Base-by-base conservation (phyloP, 2,888 invertebrate genomes). In the Caradrina kadenii region DNA sequence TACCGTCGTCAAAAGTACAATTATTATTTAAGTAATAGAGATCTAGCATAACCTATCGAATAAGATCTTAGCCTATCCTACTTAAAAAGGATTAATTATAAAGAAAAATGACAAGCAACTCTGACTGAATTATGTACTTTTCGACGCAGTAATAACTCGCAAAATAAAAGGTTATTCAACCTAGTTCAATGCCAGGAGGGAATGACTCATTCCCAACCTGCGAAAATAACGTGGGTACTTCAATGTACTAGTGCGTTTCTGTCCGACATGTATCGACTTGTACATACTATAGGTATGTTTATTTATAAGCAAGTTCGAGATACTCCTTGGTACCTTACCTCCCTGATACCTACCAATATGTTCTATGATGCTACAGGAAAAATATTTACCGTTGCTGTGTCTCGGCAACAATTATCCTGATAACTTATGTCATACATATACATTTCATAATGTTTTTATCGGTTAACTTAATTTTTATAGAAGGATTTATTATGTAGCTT, bases 161-260 rank as follows among this genome's bases (percentile, higher is more conserved):
- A 80, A 81, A 66, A 81, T n/a, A 81, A 64, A 49, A 72, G 85
- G 81, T 84, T 81, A 78, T 81, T 87, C 77, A 87, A 86, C 87
- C 63, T 79, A 80, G 69, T 84, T 80, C 81, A 82, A 81, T 82
- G 84, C 65, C 79, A 75, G 66, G 45, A 72, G 42, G 66, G 66
- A 71, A 77, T 86, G 82, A 88, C 42, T 87, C 84, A 83, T 59
- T 67, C 21, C 17, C 58, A 66, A 69, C 70, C 72, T 66, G 73
- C 55, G 69, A 76, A 79, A 70, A 81, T 71, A 73, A 69, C 39
- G 21, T 52, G 53, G 1, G 1, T 62, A 72, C 49, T 48, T 58
- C 35, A 22, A 31, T 11, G 17, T 55, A 19, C 10, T 71, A 35
- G 39, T 73, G 52, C 52, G 52, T 63, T 42, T 58, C 31, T 56